These are phyloP conservation scores for Hypsopygia costalis DNA, from an alignment of 2,888 invertebrate genomes.

Conservation along the genomic window DNA sequence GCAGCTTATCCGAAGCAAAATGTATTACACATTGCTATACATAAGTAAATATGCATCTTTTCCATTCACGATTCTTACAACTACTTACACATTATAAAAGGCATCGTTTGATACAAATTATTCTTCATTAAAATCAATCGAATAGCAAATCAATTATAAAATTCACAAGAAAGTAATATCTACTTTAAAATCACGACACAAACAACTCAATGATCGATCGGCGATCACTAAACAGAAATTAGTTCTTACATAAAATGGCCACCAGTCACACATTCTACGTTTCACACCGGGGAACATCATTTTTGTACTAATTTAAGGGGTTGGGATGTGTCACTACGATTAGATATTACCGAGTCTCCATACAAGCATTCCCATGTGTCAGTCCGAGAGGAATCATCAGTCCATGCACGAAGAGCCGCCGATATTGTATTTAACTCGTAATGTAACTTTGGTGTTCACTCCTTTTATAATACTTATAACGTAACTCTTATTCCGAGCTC, in stretches of 20 bases:
- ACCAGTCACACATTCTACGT: constrained; percentile 50
- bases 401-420: constrained; percentile 21
- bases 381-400: constrained; percentile 13
- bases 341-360: constrained; percentile 19
- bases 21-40: constrained; percentile 56
- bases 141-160: constrained; percentile 62
- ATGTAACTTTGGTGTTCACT: constrained; percentile 53
- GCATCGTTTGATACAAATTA: constrained; percentile 68
- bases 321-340: constrained; percentile 44
- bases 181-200: constrained; percentile 61
- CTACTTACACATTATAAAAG: constrained; percentile 76
- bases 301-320: constrained; percentile 67
- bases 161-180: constrained; percentile 48
- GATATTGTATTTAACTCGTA: constrained; percentile 22
- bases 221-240: constrained; percentile 54
- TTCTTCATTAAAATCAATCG: constrained; percentile 50
- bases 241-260: constrained; percentile 49
- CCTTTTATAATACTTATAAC: constrained; percentile 20
- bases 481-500: constrained; percentile 6
- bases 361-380: constrained; percentile 15
- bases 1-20: constrained; percentile 52
- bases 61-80: constrained; percentile 55
- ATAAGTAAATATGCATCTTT: constrained; percentile 64
- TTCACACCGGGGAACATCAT: constrained; percentile 53
- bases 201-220: constrained; percentile 57